These are phyloP conservation scores for Heliconius erato DNA, from an alignment of 2,888 invertebrate genomes.

Conservation along the genomic window DNA sequence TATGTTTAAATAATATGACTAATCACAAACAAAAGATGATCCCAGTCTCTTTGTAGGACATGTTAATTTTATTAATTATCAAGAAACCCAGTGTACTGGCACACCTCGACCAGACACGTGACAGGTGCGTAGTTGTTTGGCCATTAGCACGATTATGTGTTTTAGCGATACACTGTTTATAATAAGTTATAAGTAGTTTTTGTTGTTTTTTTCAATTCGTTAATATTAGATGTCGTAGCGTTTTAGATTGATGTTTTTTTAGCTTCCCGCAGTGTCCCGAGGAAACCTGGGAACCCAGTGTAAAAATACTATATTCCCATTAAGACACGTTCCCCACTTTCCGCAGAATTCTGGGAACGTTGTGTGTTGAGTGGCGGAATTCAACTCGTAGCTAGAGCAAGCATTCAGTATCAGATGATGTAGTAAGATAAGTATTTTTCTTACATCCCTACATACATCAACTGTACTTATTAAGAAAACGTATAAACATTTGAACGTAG, in stretches of 20 bases:
- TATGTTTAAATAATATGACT: not conserved
- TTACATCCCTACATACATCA: too few relatives aligned
- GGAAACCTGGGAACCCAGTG: too few relatives aligned
- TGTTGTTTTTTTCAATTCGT: not conserved
- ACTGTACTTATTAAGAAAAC: too few relatives aligned
- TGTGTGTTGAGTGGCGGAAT: not conserved
- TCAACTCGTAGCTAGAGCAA: too few relatives aligned
- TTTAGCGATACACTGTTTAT: constrained; percentile 12
- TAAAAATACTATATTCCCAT: too few relatives aligned
- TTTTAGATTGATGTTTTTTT: too few relatives aligned
- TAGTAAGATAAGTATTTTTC: too few relatives aligned
- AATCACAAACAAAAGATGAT: not conserved
- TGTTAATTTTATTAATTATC: constrained; percentile 38
- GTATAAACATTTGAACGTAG: too few relatives aligned
- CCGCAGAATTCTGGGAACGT: not conserved
- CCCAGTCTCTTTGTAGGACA: not conserved
- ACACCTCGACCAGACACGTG: constrained; percentile 19
- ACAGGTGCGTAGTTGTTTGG: constrained; percentile 35
- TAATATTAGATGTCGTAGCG: too few relatives aligned
- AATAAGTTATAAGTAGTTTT: not conserved
- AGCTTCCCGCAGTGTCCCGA: too few relatives aligned
- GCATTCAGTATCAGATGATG: too few relatives aligned
- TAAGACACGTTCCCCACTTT: too few relatives aligned
- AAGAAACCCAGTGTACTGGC: constrained; percentile 25
- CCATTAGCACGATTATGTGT: constrained; percentile 38